Conservation (phyloP, 2,888 invertebrate species). For the Antheraea assamensis region DNA sequence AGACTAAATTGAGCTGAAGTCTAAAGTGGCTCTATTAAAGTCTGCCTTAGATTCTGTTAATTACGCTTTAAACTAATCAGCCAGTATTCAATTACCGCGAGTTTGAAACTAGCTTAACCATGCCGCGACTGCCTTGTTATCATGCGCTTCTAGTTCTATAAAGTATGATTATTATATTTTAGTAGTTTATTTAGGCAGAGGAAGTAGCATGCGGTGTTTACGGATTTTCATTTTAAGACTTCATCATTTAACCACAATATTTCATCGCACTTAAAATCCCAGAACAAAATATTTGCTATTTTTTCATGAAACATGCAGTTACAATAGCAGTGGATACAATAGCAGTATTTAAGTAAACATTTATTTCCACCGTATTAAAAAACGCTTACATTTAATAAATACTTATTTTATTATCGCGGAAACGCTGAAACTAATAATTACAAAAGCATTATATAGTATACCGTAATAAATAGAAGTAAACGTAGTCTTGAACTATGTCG, state of each 20-base stretch:
- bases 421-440: neutral
- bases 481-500: neutral
- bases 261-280: neutral
- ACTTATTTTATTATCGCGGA: neutral
- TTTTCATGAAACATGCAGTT: neutral
- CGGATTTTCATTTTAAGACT: neutral
- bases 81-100: constrained; percentile 3
- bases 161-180: neutral
- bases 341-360: neutral
- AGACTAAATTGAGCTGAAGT: constrained; percentile 1
- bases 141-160: neutral
- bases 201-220: neutral
- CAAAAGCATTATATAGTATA: neutral
- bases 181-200: neutral
- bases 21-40: constrained; percentile 3
- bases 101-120: constrained; percentile 10
- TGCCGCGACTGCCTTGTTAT: neutral
- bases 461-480: neutral
- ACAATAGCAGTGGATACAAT: neutral
- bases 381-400: neutral
- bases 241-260: neutral
- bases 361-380: neutral
- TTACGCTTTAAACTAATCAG: constrained; percentile 2
- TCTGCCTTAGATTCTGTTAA: constrained; percentile 3
- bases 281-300: neutral